These are phyloP conservation scores for Sepioteuthis lessoniana DNA, from an alignment of 2,888 invertebrate genomes.

Conservation along the genomic window DNA sequence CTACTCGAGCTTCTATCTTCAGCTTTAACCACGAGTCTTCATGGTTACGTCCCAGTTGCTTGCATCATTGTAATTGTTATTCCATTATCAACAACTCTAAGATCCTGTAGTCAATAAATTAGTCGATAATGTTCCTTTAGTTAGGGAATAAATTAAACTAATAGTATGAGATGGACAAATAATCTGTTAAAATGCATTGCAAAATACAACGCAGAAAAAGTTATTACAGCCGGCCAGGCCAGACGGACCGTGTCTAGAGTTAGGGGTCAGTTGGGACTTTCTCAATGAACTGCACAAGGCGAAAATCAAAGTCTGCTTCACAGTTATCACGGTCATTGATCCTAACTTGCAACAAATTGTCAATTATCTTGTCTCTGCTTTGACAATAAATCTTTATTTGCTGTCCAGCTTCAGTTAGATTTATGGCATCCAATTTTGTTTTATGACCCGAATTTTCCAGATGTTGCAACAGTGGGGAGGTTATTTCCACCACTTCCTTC, in stretches of 20 bases:
- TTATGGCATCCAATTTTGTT: slow-evolving; percentile 21
- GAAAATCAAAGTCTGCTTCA: background rate
- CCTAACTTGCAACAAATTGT: slow-evolving; percentile 25
- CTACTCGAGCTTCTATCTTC: too few relatives aligned
- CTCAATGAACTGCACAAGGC: background rate
- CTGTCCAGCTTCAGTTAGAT: slow-evolving; percentile 33
- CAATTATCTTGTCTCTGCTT: slow-evolving; percentile 1
- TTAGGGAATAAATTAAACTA: background rate
- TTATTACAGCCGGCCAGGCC: background rate
- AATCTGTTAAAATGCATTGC: background rate
- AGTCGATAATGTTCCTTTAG: background rate
- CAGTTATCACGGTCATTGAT: slow-evolving; percentile 1
- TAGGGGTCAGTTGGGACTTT: background rate
- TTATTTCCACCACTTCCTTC: background rate
- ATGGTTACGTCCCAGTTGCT: background rate
- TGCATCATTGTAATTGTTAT: background rate
- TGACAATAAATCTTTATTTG: slow-evolving; percentile 8
- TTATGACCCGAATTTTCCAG: background rate
- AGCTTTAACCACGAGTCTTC: too few relatives aligned
- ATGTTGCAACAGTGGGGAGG: background rate
- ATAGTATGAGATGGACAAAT: background rate
- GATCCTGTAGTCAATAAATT: background rate
- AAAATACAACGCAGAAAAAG: background rate
- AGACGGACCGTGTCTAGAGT: background rate
- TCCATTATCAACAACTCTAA: background rate